Conservation (phyloP, 2,113 vertebrate species). For the Catagonus wagneri region DNA sequence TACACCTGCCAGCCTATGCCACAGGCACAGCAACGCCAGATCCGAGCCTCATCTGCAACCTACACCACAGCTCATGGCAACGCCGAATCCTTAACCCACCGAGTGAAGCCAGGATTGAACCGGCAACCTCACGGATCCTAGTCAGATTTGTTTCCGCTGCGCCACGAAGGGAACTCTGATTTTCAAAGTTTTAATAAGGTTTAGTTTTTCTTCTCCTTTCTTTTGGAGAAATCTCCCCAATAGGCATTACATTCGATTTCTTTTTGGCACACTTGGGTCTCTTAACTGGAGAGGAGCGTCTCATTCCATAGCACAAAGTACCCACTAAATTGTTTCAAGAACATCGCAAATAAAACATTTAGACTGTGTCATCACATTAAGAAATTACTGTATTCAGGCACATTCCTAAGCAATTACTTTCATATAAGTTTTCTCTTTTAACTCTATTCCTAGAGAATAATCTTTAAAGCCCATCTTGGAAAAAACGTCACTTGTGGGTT, state of each 20-base stretch:
- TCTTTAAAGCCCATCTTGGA: conserved; percentile 50
- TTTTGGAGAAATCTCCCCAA: neutral
- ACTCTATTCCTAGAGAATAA: conserved; percentile 12
- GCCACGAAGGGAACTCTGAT: no score
- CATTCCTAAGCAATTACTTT: conserved; percentile 63
- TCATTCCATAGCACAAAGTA: conserved; percentile 27
- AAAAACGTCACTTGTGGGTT: neutral
- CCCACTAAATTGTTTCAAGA: conserved; percentile 46
- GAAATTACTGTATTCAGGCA: conserved; percentile 23
- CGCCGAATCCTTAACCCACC: no score
- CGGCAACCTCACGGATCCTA: no score
- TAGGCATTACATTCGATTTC: neutral
- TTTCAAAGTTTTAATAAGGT: conserved; percentile 1
- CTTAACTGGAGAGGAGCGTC: conserved; percentile 13
- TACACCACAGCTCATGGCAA: no score
- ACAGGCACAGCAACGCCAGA: no score
- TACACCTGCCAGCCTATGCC: no score
- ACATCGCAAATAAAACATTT: conserved; percentile 41
- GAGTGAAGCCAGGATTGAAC: no score
- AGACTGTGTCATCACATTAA: neutral
- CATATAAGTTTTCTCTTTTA: conserved; percentile 37
- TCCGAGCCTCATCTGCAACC: no score
- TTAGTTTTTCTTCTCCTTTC: conserved; percentile 24
- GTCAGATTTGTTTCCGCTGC: no score
- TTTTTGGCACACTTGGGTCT: neutral